These are phyloP conservation scores for Luperina testacea DNA, from an alignment of 2,888 invertebrate species.

Conservation along the genomic window DNA sequence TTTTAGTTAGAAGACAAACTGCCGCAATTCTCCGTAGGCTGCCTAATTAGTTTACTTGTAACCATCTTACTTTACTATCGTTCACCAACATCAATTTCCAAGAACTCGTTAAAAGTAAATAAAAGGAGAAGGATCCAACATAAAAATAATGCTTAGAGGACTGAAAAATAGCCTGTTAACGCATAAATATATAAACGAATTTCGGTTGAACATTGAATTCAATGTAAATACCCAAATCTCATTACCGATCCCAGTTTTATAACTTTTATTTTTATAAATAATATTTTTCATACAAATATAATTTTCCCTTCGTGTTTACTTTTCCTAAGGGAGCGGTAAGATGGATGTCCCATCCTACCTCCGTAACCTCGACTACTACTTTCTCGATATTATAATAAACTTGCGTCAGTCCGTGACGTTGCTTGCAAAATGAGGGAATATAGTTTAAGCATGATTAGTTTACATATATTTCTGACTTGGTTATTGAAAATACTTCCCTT, in stretches of 20 bases:
- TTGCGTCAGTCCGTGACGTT: constrained; percentile 13
- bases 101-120: constrained; percentile 47
- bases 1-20: constrained; percentile 19
- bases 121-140: constrained; percentile 33
- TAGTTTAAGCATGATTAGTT: not conserved
- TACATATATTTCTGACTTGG: not conserved
- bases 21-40: constrained; percentile 20
- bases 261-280: constrained; percentile 41
- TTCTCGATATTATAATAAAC: constrained; percentile 57
- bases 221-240: constrained; percentile 48
- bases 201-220: constrained; percentile 39
- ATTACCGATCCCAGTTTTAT: constrained; percentile 47
- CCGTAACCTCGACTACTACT: constrained; percentile 42
- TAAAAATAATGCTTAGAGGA: constrained; percentile 46
- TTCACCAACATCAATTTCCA: constrained; percentile 32
- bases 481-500: not conserved
- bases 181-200: constrained; percentile 39
- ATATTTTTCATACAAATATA: constrained; percentile 49
- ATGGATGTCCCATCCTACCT: constrained; percentile 56
- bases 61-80: constrained; percentile 36
- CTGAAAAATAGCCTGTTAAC: constrained; percentile 46
- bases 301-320: constrained; percentile 57
- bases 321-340: constrained; percentile 58
- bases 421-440: constrained; percentile 13
- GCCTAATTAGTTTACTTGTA: constrained; percentile 41